Evolutionary conservation across 2,888 invertebrate species (phyloP), one percentile per base, ranked within the genome.

Genomic region (Prionchulus punctatus): DNA sequence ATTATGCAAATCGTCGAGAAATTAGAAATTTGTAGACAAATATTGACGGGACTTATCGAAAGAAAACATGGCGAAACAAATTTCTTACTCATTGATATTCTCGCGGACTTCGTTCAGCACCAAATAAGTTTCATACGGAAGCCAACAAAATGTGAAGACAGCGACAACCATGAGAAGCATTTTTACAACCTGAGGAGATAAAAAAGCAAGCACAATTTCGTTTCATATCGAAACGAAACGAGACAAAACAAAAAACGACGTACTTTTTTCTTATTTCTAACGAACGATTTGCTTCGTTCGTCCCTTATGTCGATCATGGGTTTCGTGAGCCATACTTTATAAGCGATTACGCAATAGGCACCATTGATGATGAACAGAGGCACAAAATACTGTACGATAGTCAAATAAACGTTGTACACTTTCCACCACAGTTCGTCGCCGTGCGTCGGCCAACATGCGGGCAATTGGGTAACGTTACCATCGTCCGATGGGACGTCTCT

Each of bases 261-360:
- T 71, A 86, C 86, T 81, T 83, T 85, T 67, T 84, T 84, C 70
- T 85, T 86, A 69, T 87, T 87, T 64, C 79, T 81, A 73, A 84
- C 79, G 57, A 86, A 78, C 56, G 81, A 81, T n/a, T 83, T 82
- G 65, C 86, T 86, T 27, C 85, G 76, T 18, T 79, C 79, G 70
- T 84, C 82, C 65, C 84, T 81, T 1, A 84, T 84, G 66, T 84
- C 83, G 2, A 86, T 26, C 4, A 23, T 28, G 86, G 84, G 82
- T 50, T 80, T 78, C 2, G 83, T 81, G 1, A 85, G 83, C 85
- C 86, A 86, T 30, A 88, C 75, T 62, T 81, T 81, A 65, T 82
- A 77, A 0, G 83, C 84, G 80, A 88, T 85, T 66, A 85, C 77
- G 48, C 79, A 80, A 72, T 89, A 89, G 18, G 86, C 85, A 67